Evolutionary conservation across 2,113 vertebrate genomes (phyloP).

Genomic region (Tapirus terrestris): DNA sequence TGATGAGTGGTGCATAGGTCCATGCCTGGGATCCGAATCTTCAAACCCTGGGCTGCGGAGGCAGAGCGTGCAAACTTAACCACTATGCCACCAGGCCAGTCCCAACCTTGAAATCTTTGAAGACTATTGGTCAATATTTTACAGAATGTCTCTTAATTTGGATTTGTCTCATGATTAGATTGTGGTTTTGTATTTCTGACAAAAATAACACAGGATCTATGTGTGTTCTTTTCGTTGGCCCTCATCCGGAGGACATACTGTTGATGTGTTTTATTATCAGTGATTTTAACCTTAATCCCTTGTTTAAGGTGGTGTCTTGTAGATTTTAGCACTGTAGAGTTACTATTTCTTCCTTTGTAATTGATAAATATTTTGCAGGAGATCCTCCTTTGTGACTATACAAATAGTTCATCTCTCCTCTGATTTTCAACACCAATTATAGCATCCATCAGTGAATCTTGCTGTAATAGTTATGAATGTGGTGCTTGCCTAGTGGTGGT

Average conservation of each 20-base stretch:
- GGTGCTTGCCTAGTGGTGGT: background rate
- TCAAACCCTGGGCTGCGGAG: too few relatives aligned
- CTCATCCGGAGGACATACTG: background rate
- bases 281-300: background rate
- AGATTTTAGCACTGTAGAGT: background rate
- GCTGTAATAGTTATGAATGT: background rate
- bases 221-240: background rate
- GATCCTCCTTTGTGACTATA: background rate
- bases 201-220: background rate
- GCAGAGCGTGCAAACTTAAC: too few relatives aligned
- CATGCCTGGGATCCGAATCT: too few relatives aligned
- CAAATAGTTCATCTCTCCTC: background rate
- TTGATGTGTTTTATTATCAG: background rate
- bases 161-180: background rate
- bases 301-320: background rate
- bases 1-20: too few relatives aligned
- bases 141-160: background rate
- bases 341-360: background rate
- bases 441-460: background rate
- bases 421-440: background rate
- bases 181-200: background rate
- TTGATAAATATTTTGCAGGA: background rate
- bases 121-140: background rate
- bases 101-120: background rate
- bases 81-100: too few relatives aligned